Conservation (phyloP, 2,888 invertebrate species). For the Malachius bipustulatus region DNA sequence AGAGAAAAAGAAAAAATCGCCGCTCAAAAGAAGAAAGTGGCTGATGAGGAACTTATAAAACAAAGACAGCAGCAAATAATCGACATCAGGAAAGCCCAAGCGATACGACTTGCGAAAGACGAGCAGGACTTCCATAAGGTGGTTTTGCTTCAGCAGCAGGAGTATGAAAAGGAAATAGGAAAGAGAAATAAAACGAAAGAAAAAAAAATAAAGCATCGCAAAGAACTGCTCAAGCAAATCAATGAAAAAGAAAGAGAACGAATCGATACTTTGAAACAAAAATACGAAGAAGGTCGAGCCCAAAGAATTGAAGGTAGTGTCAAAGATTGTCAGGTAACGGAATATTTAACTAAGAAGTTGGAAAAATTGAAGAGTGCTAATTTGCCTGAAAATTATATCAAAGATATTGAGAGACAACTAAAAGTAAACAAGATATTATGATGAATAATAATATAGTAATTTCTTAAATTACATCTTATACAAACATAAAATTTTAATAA, state of each 20-base stretch:
- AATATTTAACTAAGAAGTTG: conserved; percentile 44
- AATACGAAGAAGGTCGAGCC: conserved; percentile 54
- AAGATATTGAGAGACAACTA: conserved; percentile 29
- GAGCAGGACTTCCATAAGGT: conserved; percentile 33
- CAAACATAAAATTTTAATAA: not conserved
- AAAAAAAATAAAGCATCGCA: conserved; percentile 44
- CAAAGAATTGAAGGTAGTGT: conserved; percentile 48
- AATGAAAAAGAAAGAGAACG: conserved; percentile 56
- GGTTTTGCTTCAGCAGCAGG: conserved; percentile 34
- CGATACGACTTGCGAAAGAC: conserved; percentile 54
- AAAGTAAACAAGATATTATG: conserved; percentile 15
- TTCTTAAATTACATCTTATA: not conserved
- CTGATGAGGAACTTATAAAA: conserved; percentile 37
- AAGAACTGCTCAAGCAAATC: conserved; percentile 55
- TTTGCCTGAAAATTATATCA: conserved; percentile 28
- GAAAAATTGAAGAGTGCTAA: conserved; percentile 40
- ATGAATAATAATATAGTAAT: not conserved
- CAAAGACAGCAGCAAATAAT: conserved; percentile 41
- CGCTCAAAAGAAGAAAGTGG: conserved; percentile 44
- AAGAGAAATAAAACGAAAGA: conserved; percentile 33
- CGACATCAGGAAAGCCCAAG: conserved; percentile 46
- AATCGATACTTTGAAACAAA: conserved; percentile 47
- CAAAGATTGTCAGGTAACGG: conserved; percentile 40
- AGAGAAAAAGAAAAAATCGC: conserved; percentile 50
- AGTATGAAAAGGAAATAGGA: conserved; percentile 32